These are phyloP conservation scores for Coelopa pilipes DNA, from an alignment of 2,888 invertebrate species.

Conservation along the genomic window DNA sequence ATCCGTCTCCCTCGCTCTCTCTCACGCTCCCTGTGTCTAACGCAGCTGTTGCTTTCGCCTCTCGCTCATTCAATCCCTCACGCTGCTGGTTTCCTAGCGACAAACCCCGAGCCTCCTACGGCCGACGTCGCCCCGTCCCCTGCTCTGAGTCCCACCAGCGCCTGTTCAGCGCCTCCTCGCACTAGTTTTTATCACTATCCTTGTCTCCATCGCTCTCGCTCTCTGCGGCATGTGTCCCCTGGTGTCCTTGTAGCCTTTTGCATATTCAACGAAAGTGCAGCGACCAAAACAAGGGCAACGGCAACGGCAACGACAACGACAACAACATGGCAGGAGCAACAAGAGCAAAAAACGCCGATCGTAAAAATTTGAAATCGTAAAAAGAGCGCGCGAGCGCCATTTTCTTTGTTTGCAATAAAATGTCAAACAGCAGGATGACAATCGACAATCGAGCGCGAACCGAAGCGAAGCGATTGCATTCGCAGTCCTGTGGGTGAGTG, in stretches of 20 bases:
- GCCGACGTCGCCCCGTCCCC: too few species aligned
- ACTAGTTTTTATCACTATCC: too few species aligned
- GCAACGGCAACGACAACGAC: neutral
- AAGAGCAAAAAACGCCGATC: conserved; percentile 4
- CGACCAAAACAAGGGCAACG: neutral
- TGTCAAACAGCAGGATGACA: conserved; percentile 34
- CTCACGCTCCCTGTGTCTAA: too few species aligned
- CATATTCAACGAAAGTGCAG: neutral
- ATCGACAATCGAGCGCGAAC: conserved; percentile 19
- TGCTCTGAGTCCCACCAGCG: too few species aligned
- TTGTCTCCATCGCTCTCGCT: too few species aligned
- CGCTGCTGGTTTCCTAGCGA: too few species aligned
- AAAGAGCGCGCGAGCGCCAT: conserved; percentile 28
- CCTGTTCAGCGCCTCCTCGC: too few species aligned
- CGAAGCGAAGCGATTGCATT: conserved; percentile 29
- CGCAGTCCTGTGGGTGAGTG: neutral
- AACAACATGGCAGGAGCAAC: neutral
- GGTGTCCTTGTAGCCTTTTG: neutral
- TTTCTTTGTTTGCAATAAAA: conserved; percentile 32
- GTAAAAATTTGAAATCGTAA: conserved; percentile 32
- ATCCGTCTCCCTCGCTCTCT: too few species aligned
- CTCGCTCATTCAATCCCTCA: too few species aligned
- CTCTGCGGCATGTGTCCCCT: too few species aligned
- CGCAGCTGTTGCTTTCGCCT: too few species aligned
- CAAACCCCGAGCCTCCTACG: too few species aligned